Evolutionary conservation across 2,888 invertebrate genomes (phyloP), one percentile per base, ranked within the genome.

Genomic region (Anorthoa munda): DNA sequence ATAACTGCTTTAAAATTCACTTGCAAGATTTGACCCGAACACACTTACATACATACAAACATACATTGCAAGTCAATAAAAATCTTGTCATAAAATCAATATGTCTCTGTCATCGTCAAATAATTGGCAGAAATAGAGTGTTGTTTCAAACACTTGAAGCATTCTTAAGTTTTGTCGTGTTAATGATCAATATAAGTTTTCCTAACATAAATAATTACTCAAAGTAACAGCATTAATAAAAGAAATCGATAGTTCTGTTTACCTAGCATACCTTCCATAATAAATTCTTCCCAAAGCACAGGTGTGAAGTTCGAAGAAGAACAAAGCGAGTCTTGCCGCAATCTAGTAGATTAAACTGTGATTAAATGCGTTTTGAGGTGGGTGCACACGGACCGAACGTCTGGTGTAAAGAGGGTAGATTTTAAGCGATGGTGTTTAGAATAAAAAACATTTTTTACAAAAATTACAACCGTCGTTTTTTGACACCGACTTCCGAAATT

Each of bases 281-380:
- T 78, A 64, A 70, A 81, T 79, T 69, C 60, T 74, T 72, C 26
- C 72, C 61, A 46, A 61, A 50, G 64, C 70, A 17, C 69, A 71
- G 69, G 75, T 81, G 81, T 73, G 79, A 55, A 75, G 77, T 66
- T 46, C 82, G 72, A 87, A 85, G 78, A 81, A 83, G 84, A 90
- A 85, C 75, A 71, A 75, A 87, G 69, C 83, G 69, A 77, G 83
- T 77, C 85, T 77, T 77, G 76, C 87, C 83, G 91, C 93, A 92
- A 93, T 92, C 91, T 89, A 88, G 85, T 86, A 90, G 92, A 93
- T 93, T 93, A 92, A 91, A 92, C 87, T 86, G 90, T 91, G 93
- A 93, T 93, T 93, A 93, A 93, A 93, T 92, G 93, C 86, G 90
- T 92, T 92, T 90, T 90, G 90, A 68, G 83, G 76, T 68, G 59